Conservation (phyloP, 2,797 vertebrate species). For the Tragopan temminckii region DNA sequence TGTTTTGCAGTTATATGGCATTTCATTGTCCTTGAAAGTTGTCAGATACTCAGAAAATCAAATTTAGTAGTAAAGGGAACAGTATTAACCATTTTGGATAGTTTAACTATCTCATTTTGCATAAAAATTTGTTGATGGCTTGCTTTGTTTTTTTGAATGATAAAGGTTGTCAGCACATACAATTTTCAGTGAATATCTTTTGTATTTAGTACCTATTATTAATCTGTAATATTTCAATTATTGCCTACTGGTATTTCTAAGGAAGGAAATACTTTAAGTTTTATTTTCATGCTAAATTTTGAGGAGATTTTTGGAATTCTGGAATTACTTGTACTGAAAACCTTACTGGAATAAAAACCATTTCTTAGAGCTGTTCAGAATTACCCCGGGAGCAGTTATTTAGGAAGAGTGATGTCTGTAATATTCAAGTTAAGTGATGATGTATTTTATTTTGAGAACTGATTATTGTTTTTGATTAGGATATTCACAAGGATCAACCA, state of each 20-base stretch:
- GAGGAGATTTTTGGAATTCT: not conserved
- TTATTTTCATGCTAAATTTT: not conserved
- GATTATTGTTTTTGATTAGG: conserved; percentile 79
- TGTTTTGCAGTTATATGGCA: not conserved
- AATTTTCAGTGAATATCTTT: not conserved
- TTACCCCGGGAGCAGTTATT: not conserved
- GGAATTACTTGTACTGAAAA: not conserved
- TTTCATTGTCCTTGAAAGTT: not conserved
- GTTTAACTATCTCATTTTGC: not conserved
- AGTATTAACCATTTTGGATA: not conserved
- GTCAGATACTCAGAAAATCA: not conserved
- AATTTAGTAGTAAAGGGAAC: not conserved
- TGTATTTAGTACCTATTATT: not conserved
- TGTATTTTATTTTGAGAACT: not conserved
- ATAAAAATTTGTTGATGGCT: rapidly evolving
- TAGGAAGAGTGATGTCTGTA: not conserved
- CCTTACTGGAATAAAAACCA: not conserved
- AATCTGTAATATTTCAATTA: not conserved
- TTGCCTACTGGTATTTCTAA: not conserved
- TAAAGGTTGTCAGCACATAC: not conserved
- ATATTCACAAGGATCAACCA: conserved; percentile 98
- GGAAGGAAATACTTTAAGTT: not conserved
- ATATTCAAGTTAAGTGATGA: not conserved
- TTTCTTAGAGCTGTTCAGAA: not conserved
- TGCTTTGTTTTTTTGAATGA: not conserved